These are phyloP conservation scores for Pungitius pungitius DNA, from an alignment of 2,113 vertebrate species.

Conservation along the genomic window DNA sequence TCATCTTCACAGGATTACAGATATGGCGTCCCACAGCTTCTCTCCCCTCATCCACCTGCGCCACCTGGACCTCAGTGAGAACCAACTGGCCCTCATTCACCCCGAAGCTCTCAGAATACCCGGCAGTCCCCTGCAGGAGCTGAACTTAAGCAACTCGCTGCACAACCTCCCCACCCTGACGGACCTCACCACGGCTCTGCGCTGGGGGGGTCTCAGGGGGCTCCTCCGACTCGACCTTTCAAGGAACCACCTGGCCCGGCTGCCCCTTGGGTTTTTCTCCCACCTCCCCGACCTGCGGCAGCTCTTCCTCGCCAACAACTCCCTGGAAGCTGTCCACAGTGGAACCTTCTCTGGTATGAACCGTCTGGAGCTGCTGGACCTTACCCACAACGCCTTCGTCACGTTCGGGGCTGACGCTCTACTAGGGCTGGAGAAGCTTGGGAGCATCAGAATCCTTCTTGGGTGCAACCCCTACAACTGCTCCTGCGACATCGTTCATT, in stretches of 20 bases:
- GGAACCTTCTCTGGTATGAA: conserved; percentile 78
- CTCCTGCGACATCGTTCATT: conserved; percentile 73
- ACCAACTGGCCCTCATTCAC: conserved; percentile 77
- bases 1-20: conserved; percentile 73
- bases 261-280: conserved; percentile 67
- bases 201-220: conserved; percentile 69
- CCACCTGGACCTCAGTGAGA: conserved; percentile 79
- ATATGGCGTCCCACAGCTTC: conserved; percentile 77
- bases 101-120: conserved; percentile 79
- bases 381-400: conserved; percentile 74
- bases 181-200: conserved; percentile 70
- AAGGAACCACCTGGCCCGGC: conserved; percentile 62
- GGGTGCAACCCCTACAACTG: conserved; percentile 80
- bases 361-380: conserved; percentile 75
- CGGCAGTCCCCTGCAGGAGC: conserved; percentile 79
- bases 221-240: conserved; percentile 75
- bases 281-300: conserved; percentile 61
- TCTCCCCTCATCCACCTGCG: conserved; percentile 72
- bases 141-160: conserved; percentile 79
- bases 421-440: conserved; percentile 69
- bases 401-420: conserved; percentile 68
- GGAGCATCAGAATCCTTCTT: conserved; percentile 69
- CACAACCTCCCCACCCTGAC: conserved; percentile 75
- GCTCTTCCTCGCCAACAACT: conserved; percentile 80
- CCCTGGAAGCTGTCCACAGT: conserved; percentile 74